Evolutionary conservation across 35 echinoderm and acorn worm species (phyloP).

Genomic region (Heliocidaris erythrogramma): DNA sequence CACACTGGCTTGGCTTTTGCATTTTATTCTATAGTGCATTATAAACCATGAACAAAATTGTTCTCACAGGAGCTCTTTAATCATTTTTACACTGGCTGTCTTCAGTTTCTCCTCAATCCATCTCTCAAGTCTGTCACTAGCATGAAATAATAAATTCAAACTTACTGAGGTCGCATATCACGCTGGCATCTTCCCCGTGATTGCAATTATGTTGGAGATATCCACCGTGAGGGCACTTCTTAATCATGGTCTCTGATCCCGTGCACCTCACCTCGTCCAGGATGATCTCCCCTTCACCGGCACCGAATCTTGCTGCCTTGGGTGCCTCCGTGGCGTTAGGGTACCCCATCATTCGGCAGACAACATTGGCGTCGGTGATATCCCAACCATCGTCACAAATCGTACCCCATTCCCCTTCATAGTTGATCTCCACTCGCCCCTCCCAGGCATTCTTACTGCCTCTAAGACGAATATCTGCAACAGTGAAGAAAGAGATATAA

Average conservation of each 20-base stretch:
- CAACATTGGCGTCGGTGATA: slow-evolving; percentile 57
- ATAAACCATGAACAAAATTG: too few species aligned
- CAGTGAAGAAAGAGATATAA: background rate
- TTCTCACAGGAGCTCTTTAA: too few species aligned
- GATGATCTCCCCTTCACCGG: slow-evolving; percentile 43
- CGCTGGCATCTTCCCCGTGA: slow-evolving; percentile 64
- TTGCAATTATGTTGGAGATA: slow-evolving; percentile 40
- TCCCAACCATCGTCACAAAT: slow-evolving; percentile 60
- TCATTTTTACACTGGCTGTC: too few species aligned
- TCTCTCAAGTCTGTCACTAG: too few species aligned
- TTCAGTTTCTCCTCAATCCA: too few species aligned
- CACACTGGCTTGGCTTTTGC: too few species aligned
- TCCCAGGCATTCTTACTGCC: background rate
- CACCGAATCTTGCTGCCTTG: slow-evolving; percentile 48
- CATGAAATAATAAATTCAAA: background rate
- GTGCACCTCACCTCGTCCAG: slow-evolving; percentile 58
- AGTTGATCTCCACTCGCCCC: slow-evolving; percentile 51
- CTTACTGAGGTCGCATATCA: slow-evolving; percentile 27
- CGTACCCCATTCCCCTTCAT: slow-evolving; percentile 49
- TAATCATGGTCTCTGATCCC: slow-evolving; percentile 39
- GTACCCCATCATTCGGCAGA: slow-evolving; percentile 64
- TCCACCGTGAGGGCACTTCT: slow-evolving; percentile 45
- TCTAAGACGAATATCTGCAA: slow-evolving; percentile 36
- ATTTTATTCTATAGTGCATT: too few species aligned
- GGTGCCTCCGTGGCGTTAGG: slow-evolving; percentile 47